These are phyloP conservation scores for Panurus biarmicus DNA, from an alignment of 2,113 vertebrate genomes.

Conservation along the genomic window DNA sequence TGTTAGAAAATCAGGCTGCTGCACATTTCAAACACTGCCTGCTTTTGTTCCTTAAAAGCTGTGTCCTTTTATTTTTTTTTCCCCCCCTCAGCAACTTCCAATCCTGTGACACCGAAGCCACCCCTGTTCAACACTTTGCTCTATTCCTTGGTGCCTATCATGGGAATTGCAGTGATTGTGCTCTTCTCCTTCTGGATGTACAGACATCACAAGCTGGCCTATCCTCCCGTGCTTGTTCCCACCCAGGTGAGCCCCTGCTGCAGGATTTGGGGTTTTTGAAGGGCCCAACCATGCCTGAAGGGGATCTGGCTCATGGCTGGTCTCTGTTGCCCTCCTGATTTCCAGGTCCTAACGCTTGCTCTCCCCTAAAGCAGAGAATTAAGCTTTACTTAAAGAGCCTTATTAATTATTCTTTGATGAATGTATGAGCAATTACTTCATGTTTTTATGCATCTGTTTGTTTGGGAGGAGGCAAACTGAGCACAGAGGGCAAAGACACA, in stretches of 20 bases:
- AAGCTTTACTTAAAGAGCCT: constrained; percentile 8
- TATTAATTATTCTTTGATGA: not conserved
- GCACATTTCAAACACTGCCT: not conserved
- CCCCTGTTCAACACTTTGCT: constrained; percentile 92
- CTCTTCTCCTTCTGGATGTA: constrained; percentile 98
- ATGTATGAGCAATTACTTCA: not conserved
- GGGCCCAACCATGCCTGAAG: not conserved
- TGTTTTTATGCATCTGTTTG: not conserved
- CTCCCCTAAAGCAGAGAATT: not conserved
- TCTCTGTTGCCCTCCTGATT: not conserved
- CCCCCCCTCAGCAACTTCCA: constrained; percentile 82
- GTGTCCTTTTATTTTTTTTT: not conserved
- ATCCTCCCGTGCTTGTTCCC: constrained; percentile 94
- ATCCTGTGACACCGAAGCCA: constrained; percentile 86
- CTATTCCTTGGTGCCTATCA: constrained; percentile 93
- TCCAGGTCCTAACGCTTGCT: not conserved
- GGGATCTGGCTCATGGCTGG: not conserved
- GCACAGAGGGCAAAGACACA: not conserved
- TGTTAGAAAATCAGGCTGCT: not conserved
- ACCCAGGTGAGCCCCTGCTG: constrained; percentile 84
- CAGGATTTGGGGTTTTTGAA: not conserved
- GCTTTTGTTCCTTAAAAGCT: not conserved
- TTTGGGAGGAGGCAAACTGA: not conserved
- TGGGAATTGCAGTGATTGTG: constrained; percentile 87
- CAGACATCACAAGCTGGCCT: constrained; percentile 95